Base-by-base conservation (phyloP, 2,113 vertebrate genomes). In the Dinomys branickii region DNA sequence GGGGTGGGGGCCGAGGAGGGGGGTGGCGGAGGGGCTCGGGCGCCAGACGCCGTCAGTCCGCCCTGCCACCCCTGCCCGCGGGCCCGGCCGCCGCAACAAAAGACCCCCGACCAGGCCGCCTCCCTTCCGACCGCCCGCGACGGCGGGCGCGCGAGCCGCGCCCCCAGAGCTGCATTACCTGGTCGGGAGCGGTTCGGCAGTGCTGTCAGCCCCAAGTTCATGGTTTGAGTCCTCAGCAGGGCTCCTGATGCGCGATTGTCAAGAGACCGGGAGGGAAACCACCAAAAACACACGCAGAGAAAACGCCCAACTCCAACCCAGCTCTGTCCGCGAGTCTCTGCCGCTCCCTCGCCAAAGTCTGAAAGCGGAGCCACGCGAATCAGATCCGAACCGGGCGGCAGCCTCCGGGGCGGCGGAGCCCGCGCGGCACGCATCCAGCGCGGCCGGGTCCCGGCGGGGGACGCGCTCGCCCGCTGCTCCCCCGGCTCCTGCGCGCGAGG, bases 191-290 rank as follows among this genome's bases (percentile, higher is more conserved):
- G 95, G 91, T 56, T 89, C 71, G 19, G 89, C 80, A 35, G 75
- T 87, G 54, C 94, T 73, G 97, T 81, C 97, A 95, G 97, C 96
- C 97, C 97, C 97, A 96, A 97, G 97, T 97, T 97, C 97, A 97
- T 97, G 97, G 97, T 47, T 52, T 35, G 95, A 52, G 26, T 96
- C 86, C 96, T 56, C 4, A 8, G 85, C 85, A 10, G 93, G 78
- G 96, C 47, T 93, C 63, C 6, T 47, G 54, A 41, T 9, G 93
- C 90, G 86, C 67, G 56, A 22, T 54, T 91, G 47, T n/a, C 92
- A 41, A 28, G 59, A 44, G 71, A 86, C 44, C 65, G 2, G n/a
- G 86, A 56, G 65, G 54, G 14, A 24, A n/a, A 87, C 10, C 59
- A 63, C 61, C 90, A 88, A 77, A 69, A 85, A 85, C 93, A 7